phyloP scores from a whole-genome alignment of 2,797 vertebrate genomes.

The Trachops cirrhosus region DNA sequence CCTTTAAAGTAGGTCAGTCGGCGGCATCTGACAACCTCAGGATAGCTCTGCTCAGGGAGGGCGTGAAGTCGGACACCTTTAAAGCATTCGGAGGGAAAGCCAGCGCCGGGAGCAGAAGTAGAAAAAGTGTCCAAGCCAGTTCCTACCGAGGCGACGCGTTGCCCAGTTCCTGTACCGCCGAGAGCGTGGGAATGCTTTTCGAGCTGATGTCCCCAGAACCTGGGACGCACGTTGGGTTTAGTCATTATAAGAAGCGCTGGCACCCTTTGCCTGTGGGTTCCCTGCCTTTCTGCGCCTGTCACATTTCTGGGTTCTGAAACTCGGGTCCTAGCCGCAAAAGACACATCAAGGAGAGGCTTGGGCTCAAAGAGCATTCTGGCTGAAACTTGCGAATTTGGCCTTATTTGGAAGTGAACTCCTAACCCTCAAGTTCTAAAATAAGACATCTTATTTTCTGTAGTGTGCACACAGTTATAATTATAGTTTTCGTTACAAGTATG shows the following conservation, averaged over 20 bases:
- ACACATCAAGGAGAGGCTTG: background rate
- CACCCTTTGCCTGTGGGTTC: background rate
- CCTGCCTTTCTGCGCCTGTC: background rate
- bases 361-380: background rate
- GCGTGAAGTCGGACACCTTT: constrained; percentile 58
- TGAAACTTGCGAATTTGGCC: background rate
- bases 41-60: constrained; percentile 37
- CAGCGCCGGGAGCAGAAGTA: constrained; percentile 2
- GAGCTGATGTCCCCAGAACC: background rate
- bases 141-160: rapidly evolving
- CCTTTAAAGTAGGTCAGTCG: constrained; percentile 69
- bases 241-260: background rate
- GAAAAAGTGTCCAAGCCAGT: background rate
- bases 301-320: background rate
- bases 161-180: background rate
- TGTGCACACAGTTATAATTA: background rate
- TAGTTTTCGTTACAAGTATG: background rate
- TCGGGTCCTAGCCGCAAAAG: background rate
- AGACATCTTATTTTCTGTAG: background rate
- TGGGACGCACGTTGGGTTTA: background rate
- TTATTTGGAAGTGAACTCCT: background rate
- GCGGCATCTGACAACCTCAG: constrained; percentile 16
- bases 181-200: background rate
- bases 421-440: background rate
- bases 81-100: constrained; percentile 42